Evolutionary conservation across 2,888 invertebrate genomes (phyloP), one percentile per base, ranked within the genome.

Genomic region (Apamea crenata): DNA sequence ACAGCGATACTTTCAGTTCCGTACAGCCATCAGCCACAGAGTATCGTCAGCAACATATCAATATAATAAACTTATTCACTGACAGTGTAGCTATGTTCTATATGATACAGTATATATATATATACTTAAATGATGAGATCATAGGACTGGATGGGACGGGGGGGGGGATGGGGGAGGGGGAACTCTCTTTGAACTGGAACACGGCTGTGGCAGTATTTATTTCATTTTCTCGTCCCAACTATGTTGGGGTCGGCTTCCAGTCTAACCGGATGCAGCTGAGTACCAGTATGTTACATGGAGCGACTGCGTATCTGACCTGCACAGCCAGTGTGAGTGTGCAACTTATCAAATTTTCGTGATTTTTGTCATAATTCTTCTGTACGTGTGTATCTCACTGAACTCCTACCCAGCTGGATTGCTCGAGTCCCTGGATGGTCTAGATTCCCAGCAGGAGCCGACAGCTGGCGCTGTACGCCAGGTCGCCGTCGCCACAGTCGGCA

Each of bases 71-170:
- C n/a, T 59, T 59, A 59, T 21, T 40, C 29, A 63, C 44, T n/a
- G 74, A 47, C 74, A 69, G 29, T 40, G 53, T 44, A 4, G 7
- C 10, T 77, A 78, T 40, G 10, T 32, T 44, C 47, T 81, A 77
- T 82, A 82, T 68, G 2, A 68, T 77, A 82, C 81, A 81, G 36
- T 81, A 18, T 63, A 47, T 75, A 74, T 61, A 44, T 25, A 44
- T 69, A 81, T 56, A 81, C 63, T 77, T 73, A 82, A 25, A 61
- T 61, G 83, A 61, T 82, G 82, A 82, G 82, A 82, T 82, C 82
- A 82, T 70, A 82, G 82, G 82, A 72, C 5, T 29, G 77, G 71
- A 66, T n/a, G 81, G 82, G 72, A 21, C 4, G 1, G 56, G 71
- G 68, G 56, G 40, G 7, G 73, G 47, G 1, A 0, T 3, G 0